Conservation (phyloP, 2,113 vertebrate genomes). For the Macaca mulatta region DNA sequence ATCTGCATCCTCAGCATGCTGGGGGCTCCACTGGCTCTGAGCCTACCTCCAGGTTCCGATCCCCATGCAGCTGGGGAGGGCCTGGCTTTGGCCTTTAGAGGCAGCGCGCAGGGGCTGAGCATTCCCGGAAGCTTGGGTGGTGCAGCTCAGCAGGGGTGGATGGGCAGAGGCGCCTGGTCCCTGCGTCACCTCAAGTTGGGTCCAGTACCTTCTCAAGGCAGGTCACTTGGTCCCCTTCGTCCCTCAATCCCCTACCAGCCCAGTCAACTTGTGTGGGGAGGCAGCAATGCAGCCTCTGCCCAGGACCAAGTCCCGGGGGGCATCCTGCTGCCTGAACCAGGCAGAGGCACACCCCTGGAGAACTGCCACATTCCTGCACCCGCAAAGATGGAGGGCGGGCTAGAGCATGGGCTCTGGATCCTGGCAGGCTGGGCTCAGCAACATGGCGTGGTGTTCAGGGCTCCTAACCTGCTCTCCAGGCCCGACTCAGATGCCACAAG, state of each 20-base stretch:
- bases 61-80: rapidly evolving
- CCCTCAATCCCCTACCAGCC: rapidly evolving
- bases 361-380: rapidly evolving
- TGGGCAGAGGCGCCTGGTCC: too few species aligned
- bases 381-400: background rate
- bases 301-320: background rate
- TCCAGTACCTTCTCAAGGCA: background rate
- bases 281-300: background rate
- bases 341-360: background rate
- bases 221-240: background rate
- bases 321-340: rapidly evolving
- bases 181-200: background rate
- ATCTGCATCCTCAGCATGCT: rapidly evolving
- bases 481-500: background rate
- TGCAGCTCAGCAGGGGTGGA: rapidly evolving
- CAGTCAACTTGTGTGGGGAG: background rate
- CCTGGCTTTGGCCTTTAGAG: background rate
- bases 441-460: too few species aligned
- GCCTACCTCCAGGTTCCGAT: background rate
- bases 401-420: background rate
- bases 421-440: too few species aligned
- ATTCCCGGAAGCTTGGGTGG: background rate
- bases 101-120: too few species aligned
- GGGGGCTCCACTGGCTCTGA: background rate
- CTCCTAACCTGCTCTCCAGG: background rate